Base-by-base conservation (phyloP, 2,113 vertebrate species). In the Numenius arquata region DNA sequence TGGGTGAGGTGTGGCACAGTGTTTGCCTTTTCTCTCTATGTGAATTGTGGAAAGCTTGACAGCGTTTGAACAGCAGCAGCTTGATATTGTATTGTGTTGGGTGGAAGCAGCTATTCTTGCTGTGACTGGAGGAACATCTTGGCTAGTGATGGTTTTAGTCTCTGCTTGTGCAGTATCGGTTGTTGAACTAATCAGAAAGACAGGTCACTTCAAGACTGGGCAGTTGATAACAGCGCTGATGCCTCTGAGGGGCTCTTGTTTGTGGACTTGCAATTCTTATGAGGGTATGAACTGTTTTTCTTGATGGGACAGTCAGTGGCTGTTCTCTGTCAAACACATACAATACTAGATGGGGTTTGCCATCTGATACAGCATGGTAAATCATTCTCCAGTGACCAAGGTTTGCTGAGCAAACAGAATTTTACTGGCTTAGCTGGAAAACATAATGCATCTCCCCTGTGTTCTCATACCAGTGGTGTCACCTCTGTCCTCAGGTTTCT, bases 401-500 rank as follows among this genome's bases (percentile, higher is more conserved):
- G 29, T 41, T 93, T 90, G 45, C 75, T 80, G n/a, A 67, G 52
- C 32, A 81, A 82, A 62, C 50, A 58, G 58, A 40, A 71, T 61
- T 84, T 86, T 40, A 45, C 22, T 74, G 48, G 18, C 27, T 53
- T 34, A 40, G 15, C 12, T 48, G 20, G 43, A 93, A 94, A 85
- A 82, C 8, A 9, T 22, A 59, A 32, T 40, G 12, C 2, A 3
- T 80, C 36, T 82, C 32, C 14, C 9, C 47, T 30, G 8, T 56
- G 4, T 71, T 93, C 36, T 85, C 27, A 12, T 59, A 58, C 21
- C 14, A 45, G 11, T 76, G 48, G 10, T 56, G 23, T 89, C 20
- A 27, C 8, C 53, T 90, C 43, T 77, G 12, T 88, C 55, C 45
- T 90, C 85, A 99, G 99, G 99, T 99, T 62, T 99, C 98, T 1